phyloP scores from a whole-genome alignment of 2,797 vertebrate genomes.

The Halcyon badia region DNA sequence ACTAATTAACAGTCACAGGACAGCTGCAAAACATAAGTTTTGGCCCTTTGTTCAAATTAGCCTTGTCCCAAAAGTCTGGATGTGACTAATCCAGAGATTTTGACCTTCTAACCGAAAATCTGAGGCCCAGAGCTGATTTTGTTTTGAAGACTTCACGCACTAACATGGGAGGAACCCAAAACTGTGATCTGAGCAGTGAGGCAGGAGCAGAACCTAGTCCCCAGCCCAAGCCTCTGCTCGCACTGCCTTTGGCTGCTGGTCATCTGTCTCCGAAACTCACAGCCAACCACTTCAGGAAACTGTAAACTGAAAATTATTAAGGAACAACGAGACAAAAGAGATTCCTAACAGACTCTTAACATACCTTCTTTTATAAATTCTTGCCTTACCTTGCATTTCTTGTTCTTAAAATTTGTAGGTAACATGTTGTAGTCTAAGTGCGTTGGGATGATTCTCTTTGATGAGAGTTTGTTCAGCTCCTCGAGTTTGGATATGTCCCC shows the following conservation, averaged over 20 bases:
- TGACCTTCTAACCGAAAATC: background rate
- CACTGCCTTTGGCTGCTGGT: background rate
- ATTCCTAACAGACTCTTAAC: background rate
- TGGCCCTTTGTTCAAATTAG: background rate
- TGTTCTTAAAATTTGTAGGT: conserved; percentile 75
- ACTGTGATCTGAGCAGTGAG: background rate
- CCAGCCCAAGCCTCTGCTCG: background rate
- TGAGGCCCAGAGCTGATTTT: background rate
- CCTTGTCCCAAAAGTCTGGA: background rate
- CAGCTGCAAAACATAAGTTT: background rate
- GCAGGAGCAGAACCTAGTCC: background rate
- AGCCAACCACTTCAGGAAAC: background rate
- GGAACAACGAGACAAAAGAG: background rate
- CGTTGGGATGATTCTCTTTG: conserved; percentile 80
- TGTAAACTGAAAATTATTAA: background rate
- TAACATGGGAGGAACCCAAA: background rate
- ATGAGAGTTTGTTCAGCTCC: conserved; percentile 68
- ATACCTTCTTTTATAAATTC: background rate
- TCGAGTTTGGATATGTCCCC: conserved; percentile 79
- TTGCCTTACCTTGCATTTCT: conserved; percentile 79
- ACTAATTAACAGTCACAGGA: background rate
- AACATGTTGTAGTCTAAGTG: conserved; percentile 79
- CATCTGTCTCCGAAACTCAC: background rate
- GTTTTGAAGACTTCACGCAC: background rate
- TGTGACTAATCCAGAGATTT: background rate